Percentiles rank a stretch among this genome's conserved stretches.
Conservation (phyloP, 1,140 invertebrate species). For the Stegodyphus dumicola region DNA sequence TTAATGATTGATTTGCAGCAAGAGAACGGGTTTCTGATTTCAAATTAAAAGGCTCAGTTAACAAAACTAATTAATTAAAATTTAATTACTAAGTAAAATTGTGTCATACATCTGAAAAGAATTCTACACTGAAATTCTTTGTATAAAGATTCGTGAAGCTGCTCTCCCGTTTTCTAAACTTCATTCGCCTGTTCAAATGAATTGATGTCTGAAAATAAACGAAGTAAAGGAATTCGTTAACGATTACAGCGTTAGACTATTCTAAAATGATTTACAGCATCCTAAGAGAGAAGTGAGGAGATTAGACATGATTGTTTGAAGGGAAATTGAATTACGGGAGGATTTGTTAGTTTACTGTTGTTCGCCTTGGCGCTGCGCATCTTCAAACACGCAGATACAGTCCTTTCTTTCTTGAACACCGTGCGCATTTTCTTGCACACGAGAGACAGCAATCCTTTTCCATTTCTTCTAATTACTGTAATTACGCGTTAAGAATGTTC, state of each 20-base stretch:
- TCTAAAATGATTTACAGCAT: conserved; percentile 43
- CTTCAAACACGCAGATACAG: neutral
- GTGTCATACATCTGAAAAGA: too few species aligned
- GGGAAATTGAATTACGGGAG: conserved; percentile 29
- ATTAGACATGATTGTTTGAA: conserved; percentile 49
- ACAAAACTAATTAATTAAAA: too few species aligned
- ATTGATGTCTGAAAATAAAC: neutral
- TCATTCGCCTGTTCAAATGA: neutral
- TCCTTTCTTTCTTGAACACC: conserved; percentile 3
- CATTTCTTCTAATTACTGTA: conserved; percentile 49
- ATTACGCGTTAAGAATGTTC: conserved; percentile 44
- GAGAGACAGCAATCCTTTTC: neutral
- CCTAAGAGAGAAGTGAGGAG: conserved; percentile 7
- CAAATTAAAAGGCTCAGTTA: too few species aligned
- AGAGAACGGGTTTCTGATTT: too few species aligned
- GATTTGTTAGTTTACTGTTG: neutral
- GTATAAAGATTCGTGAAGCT: too few species aligned
- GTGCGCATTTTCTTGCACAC: neutral
- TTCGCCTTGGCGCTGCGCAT: neutral
- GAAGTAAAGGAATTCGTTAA: neutral
- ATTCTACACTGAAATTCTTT: too few species aligned
- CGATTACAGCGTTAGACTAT: neutral
- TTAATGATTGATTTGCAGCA: too few species aligned
- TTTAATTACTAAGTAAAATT: too few species aligned
- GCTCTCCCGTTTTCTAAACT: too few species aligned